Evolutionary conservation across 1,140 invertebrate species (phyloP).

Genomic region (Agrilus planipennis): DNA sequence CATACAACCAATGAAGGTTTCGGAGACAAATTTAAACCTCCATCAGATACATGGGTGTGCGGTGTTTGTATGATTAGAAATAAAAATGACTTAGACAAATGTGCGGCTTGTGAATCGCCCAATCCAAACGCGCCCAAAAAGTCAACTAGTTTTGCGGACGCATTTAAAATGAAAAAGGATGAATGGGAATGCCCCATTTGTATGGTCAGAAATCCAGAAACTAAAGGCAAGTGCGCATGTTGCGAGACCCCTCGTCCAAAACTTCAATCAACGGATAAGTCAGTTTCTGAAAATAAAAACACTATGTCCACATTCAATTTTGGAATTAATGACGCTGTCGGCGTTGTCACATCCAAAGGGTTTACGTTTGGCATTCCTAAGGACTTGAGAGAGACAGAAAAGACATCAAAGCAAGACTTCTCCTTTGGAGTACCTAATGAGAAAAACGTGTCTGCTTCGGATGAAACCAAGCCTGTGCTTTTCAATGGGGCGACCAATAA

Average conservation of each 20-base stretch:
- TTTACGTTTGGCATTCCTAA: constrained; percentile 22
- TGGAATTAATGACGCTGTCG: constrained; percentile 24
- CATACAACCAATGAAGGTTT: constrained; percentile 10
- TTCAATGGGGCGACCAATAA: no score
- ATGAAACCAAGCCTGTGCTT: no score
- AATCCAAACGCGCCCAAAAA: constrained; percentile 34
- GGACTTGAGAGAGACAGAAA: no score
- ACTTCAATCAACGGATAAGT: constrained; percentile 17
- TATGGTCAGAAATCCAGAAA: constrained; percentile 42
- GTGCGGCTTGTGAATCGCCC: constrained; percentile 48
- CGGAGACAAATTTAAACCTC: constrained; percentile 27
- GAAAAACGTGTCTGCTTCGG: no score
- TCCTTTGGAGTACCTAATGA: no score
- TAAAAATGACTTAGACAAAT: constrained; percentile 41
- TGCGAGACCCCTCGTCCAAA: constrained; percentile 35
- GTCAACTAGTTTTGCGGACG: constrained; percentile 13
- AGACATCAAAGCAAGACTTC: no score
- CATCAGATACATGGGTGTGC: constrained; percentile 48
- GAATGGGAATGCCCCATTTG: constrained; percentile 35
- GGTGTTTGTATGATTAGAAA: constrained; percentile 52
- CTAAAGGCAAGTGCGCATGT: constrained; percentile 38
- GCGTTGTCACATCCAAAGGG: constrained; percentile 4
- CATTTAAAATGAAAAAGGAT: constrained; percentile 27
- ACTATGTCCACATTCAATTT: constrained; percentile 30
- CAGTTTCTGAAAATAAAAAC: constrained; percentile 7